These are phyloP conservation scores for Arctia plantaginis DNA, from an alignment of 2,888 invertebrate species.

Conservation along the genomic window DNA sequence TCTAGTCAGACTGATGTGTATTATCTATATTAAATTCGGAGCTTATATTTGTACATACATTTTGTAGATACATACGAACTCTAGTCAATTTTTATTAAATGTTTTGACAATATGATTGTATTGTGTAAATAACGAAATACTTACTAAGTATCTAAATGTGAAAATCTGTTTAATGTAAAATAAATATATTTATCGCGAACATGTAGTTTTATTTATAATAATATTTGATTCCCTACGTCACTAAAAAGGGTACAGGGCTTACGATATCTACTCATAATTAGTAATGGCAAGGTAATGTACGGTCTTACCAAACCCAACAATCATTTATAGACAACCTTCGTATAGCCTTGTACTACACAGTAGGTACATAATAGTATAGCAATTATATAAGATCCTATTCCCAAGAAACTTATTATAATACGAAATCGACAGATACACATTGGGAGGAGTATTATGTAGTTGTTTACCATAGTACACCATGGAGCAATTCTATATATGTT, in stretches of 20 bases:
- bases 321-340: background rate
- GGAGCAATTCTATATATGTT: too few species aligned
- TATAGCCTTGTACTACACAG: background rate
- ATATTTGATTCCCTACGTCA: background rate
- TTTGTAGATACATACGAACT: slow-evolving; percentile 78
- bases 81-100: slow-evolving; percentile 85
- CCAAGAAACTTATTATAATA: background rate
- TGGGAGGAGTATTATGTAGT: background rate
- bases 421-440: background rate
- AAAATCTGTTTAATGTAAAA: slow-evolving; percentile 76
- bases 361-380: too few species aligned
- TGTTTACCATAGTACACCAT: too few species aligned
- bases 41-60: slow-evolving; percentile 83
- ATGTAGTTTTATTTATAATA: slow-evolving; percentile 39
- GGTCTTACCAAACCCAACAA: background rate
- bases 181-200: slow-evolving; percentile 72
- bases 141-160: slow-evolving; percentile 69
- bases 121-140: slow-evolving; percentile 72
- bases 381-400: background rate
- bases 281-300: background rate
- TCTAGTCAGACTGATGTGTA: slow-evolving; percentile 79
- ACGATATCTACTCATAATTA: background rate
- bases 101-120: slow-evolving; percentile 85
- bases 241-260: background rate
- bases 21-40: slow-evolving; percentile 77